Conservation (phyloP, 2,888 invertebrate genomes). For the Coenonympha arcania region DNA sequence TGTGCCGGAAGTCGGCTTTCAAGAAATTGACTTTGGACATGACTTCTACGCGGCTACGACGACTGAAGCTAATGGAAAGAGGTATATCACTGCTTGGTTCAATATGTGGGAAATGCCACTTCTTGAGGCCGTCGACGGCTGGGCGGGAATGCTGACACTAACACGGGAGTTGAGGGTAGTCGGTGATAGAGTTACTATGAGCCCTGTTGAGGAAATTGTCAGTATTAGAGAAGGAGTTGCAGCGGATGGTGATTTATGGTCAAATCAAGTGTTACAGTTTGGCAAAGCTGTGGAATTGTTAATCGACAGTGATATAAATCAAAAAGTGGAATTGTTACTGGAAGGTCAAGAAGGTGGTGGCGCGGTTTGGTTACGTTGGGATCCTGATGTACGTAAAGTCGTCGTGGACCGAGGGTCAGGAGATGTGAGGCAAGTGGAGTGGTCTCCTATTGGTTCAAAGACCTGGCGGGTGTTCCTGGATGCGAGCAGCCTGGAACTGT, state of each 20-base stretch:
- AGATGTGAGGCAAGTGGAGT: constrained; percentile 57
- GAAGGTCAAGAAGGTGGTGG: constrained; percentile 50
- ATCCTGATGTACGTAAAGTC: constrained; percentile 45
- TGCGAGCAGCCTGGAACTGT: constrained; percentile 59
- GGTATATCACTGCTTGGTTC: constrained; percentile 61
- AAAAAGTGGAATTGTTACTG: constrained; percentile 44
- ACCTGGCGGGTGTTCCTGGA: constrained; percentile 59
- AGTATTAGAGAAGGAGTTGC: constrained; percentile 40
- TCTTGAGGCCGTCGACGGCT: constrained; percentile 58
- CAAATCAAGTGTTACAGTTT: constrained; percentile 35
- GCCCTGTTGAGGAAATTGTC: constrained; percentile 47
- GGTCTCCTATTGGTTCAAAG: constrained; percentile 44
- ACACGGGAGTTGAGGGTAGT: constrained; percentile 52
- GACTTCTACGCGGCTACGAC: constrained; percentile 69
- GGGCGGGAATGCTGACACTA: constrained; percentile 63
- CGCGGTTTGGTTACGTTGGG: constrained; percentile 43
- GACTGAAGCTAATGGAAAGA: constrained; percentile 47
- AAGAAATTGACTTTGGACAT: constrained; percentile 64
- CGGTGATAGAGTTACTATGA: constrained; percentile 48
- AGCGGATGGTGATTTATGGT: constrained; percentile 35
- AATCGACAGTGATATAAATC: constrained; percentile 40
- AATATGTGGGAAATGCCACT: constrained; percentile 59
- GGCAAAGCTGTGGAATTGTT: constrained; percentile 53
- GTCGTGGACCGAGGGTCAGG: constrained; percentile 48
- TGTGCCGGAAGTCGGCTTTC: constrained; percentile 48